Conservation (phyloP, 1,140 invertebrate species). For the Eumaeus atala region DNA sequence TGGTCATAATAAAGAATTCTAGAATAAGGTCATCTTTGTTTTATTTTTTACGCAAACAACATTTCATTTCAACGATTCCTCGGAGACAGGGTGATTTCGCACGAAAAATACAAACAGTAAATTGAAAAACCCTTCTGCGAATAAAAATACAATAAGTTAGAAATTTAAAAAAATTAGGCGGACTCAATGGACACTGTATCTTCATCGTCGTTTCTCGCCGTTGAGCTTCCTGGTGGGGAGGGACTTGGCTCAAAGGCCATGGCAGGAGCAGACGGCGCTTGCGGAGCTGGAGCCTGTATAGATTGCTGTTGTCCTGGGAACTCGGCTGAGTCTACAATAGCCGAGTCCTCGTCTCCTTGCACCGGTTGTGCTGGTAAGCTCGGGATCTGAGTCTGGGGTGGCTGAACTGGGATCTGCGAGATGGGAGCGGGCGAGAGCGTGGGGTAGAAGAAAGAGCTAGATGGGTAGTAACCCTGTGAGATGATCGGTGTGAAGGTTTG, state of each 20-base stretch:
- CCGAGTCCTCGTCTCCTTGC: conserved; percentile 47
- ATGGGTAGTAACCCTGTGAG: conserved; percentile 28
- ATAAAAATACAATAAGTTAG: not conserved
- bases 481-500: not conserved
- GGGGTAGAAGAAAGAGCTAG: not conserved
- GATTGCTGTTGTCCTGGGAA: conserved; percentile 31
- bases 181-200: conserved; percentile 58
- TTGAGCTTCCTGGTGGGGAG: conserved; percentile 19
- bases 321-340: conserved; percentile 58
- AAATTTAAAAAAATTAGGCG: conserved; percentile 28
- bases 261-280: conserved; percentile 11
- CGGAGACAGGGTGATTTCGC: no score
- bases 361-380: conserved; percentile 17
- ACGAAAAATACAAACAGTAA: no score
- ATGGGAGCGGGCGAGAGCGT: conserved; percentile 15
- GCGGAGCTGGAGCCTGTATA: conserved; percentile 17
- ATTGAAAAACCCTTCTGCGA: not conserved
- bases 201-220: conserved; percentile 39
- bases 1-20: no score
- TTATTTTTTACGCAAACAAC: no score
- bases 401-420: conserved; percentile 17
- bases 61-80: no score
- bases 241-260: conserved; percentile 6
- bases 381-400: conserved; percentile 18
- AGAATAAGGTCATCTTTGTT: no score